phyloP scores from a whole-genome alignment of 2,797 vertebrate genomes.

The Peromyscus nudipes region DNA sequence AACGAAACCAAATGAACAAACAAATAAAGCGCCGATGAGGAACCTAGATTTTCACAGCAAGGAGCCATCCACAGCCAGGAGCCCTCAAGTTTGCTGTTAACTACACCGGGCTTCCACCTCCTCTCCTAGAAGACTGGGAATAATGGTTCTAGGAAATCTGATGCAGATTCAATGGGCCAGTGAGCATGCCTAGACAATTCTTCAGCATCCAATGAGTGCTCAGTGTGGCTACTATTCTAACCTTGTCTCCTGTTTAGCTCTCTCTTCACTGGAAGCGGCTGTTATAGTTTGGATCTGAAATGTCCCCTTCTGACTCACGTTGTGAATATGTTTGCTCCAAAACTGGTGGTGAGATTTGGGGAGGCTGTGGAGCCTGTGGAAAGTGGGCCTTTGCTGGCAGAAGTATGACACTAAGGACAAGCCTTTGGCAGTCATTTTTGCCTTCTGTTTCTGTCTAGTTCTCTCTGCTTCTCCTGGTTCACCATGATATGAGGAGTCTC shows the following conservation, averaged over 20 bases:
- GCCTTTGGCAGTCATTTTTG: neutral
- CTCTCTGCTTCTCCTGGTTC: neutral
- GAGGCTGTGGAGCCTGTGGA: neutral
- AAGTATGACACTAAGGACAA: neutral
- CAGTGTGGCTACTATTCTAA: neutral
- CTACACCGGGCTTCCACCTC: neutral
- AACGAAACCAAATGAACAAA: neutral
- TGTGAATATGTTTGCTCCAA: neutral
- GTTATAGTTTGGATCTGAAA: neutral
- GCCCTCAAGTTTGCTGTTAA: too few species aligned
- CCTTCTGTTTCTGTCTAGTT: neutral
- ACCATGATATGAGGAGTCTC: neutral
- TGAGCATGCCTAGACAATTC: rapidly evolving
- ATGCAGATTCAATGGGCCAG: neutral
- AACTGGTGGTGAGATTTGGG: neutral
- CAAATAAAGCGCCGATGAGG: neutral
- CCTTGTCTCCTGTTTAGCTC: neutral
- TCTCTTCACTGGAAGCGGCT: neutral
- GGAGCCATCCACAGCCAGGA: neutral
- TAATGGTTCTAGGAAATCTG: neutral
- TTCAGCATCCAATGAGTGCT: neutral
- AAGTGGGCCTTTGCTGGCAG: neutral
- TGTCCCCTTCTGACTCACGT: neutral
- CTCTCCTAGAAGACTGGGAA: neutral
- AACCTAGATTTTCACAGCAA: neutral